Evolutionary conservation across 1,140 invertebrate genomes (phyloP).

Genomic region (Drosophila kepulauana): DNA sequence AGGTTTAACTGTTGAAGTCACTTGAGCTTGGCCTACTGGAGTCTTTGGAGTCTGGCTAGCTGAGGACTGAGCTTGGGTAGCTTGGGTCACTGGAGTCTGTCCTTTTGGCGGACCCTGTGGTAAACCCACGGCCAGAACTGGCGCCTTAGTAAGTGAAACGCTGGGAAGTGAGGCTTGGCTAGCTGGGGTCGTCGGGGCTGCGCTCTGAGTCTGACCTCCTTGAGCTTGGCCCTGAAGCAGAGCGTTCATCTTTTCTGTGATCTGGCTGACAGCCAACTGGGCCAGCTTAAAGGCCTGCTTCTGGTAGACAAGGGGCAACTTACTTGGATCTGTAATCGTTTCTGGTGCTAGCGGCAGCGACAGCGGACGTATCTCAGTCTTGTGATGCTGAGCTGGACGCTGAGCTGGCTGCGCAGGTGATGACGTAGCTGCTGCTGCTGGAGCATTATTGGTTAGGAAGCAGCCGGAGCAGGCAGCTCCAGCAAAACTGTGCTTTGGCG

Average conservation of each 20-base stretch:
- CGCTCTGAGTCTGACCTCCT: background rate
- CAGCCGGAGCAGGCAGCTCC: conserved; percentile 72
- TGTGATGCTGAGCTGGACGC: conserved; percentile 20
- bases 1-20: too few species aligned
- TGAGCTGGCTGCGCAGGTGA: too few species aligned
- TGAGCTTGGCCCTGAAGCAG: background rate
- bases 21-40: too few species aligned
- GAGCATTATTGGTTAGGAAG: conserved; percentile 55
- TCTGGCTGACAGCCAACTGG: conserved; percentile 11
- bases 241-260: background rate
- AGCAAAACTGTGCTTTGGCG: conserved; percentile 52
- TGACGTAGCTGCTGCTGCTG: background rate
- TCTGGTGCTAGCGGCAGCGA: conserved; percentile 56
- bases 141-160: background rate
- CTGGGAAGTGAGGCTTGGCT: too few species aligned
- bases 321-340: conserved; percentile 10
- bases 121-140: background rate
- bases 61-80: too few species aligned
- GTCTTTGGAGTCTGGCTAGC: too few species aligned
- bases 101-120: too few species aligned
- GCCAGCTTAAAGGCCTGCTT: conserved; percentile 28
- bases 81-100: too few species aligned
- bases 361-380: conserved; percentile 72
- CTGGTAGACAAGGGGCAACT: conserved; percentile 34
- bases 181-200: background rate